These are phyloP conservation scores for Fabriciana adippe DNA, from an alignment of 2,888 invertebrate species.

Conservation along the genomic window DNA sequence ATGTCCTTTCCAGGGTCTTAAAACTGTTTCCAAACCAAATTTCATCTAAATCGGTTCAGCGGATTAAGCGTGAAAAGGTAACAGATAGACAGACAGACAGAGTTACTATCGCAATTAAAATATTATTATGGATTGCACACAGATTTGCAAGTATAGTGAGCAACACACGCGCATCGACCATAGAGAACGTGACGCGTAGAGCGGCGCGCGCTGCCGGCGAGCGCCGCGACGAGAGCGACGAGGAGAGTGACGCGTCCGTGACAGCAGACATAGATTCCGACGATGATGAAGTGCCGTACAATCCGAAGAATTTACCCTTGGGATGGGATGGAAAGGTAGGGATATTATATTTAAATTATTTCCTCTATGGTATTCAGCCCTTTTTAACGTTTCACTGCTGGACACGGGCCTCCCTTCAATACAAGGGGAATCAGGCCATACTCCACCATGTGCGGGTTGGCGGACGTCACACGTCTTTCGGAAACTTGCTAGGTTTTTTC, in stretches of 20 bases:
- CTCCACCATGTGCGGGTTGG: too few relatives aligned
- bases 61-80: too few relatives aligned
- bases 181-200: constrained; percentile 99
- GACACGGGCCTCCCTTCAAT: too few relatives aligned
- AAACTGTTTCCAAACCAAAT: too few relatives aligned
- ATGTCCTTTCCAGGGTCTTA: too few relatives aligned
- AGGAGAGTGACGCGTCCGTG: constrained; percentile 89
- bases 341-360: not conserved
- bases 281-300: constrained; percentile 97
- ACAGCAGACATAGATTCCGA: constrained; percentile 95
- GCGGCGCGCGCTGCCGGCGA: constrained; percentile 98
- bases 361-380: not conserved
- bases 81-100: too few relatives aligned
- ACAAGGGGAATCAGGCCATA: too few relatives aligned
- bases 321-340: constrained; percentile 98
- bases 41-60: too few relatives aligned
- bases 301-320: constrained; percentile 99
- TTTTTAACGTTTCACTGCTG: too few relatives aligned
- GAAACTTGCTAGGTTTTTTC: too few relatives aligned
- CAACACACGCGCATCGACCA: constrained; percentile 93
- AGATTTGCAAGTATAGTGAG: constrained; percentile 92
- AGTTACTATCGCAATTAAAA: too few relatives aligned
- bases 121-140: not conserved
- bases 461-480: too few relatives aligned
- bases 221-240: constrained; percentile 94